Evolutionary conservation across 2,888 invertebrate genomes (phyloP).

Genomic region (Neria commutata): DNA sequence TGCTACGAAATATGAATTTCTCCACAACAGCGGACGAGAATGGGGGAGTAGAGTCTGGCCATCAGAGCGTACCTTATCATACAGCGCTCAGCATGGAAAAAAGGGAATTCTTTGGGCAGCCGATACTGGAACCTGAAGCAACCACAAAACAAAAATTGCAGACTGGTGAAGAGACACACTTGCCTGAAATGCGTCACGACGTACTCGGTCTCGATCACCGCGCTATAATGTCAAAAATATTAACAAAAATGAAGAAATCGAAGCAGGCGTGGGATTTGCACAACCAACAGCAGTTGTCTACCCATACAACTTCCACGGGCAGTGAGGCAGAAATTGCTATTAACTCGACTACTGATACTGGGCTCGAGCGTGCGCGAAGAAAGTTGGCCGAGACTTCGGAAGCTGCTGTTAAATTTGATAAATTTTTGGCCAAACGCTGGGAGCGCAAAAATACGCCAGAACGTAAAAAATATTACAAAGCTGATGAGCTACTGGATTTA

Average conservation of each 20-base stretch:
- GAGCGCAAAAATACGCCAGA: slow-evolving; percentile 40
- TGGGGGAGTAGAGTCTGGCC: background rate
- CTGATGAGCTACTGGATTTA: slow-evolving; percentile 15
- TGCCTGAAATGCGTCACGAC: slow-evolving; percentile 76
- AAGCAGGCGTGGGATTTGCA: slow-evolving; percentile 65
- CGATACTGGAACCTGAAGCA: slow-evolving; percentile 58
- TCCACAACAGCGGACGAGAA: slow-evolving; percentile 65
- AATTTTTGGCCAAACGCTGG: slow-evolving; percentile 40
- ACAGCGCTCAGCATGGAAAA: slow-evolving; percentile 23
- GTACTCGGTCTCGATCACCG: slow-evolving; percentile 74
- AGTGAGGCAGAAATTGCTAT: slow-evolving; percentile 8
- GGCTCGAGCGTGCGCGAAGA: slow-evolving; percentile 13
- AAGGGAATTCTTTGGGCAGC: slow-evolving; percentile 37
- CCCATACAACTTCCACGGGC: background rate
- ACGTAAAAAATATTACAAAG: slow-evolving; percentile 38
- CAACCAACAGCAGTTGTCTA: slow-evolving; percentile 19
- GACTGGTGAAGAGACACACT: slow-evolving; percentile 29
- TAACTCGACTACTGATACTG: background rate
- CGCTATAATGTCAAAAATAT: slow-evolving; percentile 67
- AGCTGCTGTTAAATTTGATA: slow-evolving; percentile 37
- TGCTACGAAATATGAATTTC: slow-evolving; percentile 70
- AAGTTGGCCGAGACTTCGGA: slow-evolving; percentile 29
- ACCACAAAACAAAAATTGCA: too few relatives aligned
- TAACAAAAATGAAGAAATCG: slow-evolving; percentile 64
- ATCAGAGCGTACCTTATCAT: slow-evolving; percentile 21